phyloP scores from a whole-genome alignment of 1,140 invertebrate species.

The Drosophila mayri region DNA sequence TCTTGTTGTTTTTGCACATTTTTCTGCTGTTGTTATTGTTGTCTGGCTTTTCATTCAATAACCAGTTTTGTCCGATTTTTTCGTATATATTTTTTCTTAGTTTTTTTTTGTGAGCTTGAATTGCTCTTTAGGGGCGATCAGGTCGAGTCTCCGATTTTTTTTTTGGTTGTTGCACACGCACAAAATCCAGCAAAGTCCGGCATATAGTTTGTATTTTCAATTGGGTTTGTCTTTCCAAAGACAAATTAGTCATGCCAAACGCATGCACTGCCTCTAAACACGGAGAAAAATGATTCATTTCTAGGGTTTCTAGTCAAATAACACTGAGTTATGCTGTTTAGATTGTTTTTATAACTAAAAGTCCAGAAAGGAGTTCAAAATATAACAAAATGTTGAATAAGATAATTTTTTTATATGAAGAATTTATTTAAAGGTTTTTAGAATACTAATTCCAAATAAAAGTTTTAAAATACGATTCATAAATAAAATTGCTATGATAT shows the following conservation, averaged over 20 bases:
- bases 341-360: too few relatives aligned
- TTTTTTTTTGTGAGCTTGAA: conserved; percentile 58
- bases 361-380: too few relatives aligned
- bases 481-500: too few relatives aligned
- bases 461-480: too few relatives aligned
- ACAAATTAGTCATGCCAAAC: conserved; percentile 76
- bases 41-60: conserved; percentile 80
- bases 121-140: conserved; percentile 55
- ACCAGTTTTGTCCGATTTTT: conserved; percentile 71
- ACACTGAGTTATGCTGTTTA: too few relatives aligned
- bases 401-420: too few relatives aligned
- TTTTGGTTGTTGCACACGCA: conserved; percentile 45
- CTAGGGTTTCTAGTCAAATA: too few relatives aligned
- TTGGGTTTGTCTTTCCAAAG: conserved; percentile 56
- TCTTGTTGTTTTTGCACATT: conserved; percentile 63
- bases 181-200: conserved; percentile 30
- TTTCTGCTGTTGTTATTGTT: conserved; percentile 57
- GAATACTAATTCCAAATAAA: too few relatives aligned
- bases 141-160: conserved; percentile 38
- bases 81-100: conserved; percentile 15
- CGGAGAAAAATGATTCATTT: background rate
- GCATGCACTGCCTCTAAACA: conserved; percentile 25
- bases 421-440: too few relatives aligned
- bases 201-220: conserved; percentile 39
- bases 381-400: too few relatives aligned